Evolutionary conservation across 2,888 invertebrate species (phyloP).

Genomic region (Erannis defoliaria): DNA sequence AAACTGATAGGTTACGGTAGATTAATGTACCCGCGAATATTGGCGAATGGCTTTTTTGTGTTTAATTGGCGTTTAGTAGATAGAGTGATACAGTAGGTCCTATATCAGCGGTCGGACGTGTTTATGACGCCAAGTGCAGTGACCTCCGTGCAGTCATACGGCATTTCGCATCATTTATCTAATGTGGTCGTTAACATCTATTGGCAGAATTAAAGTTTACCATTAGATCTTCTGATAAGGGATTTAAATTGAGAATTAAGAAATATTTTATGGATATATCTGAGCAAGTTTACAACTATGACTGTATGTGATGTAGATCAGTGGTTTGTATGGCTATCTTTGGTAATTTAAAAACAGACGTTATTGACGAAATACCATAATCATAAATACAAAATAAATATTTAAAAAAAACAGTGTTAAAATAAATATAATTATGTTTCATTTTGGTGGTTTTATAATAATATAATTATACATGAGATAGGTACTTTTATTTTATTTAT

Average conservation of each 20-base stretch:
- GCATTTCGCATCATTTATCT: conserved; percentile 16
- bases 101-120: conserved; percentile 23
- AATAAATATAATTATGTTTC: too few relatives aligned
- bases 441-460: too few relatives aligned
- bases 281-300: too few relatives aligned
- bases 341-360: too few relatives aligned
- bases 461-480: too few relatives aligned
- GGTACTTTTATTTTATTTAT: too few relatives aligned
- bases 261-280: background rate
- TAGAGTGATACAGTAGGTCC: conserved; percentile 39
- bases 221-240: conserved; percentile 3
- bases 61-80: conserved; percentile 42
- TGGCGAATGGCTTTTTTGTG: conserved; percentile 40
- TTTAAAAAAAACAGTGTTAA: too few relatives aligned
- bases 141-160: conserved; percentile 43
- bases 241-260: conserved; percentile 1
- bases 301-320: too few relatives aligned
- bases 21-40: conserved; percentile 59
- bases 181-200: conserved; percentile 24
- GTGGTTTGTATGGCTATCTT: too few relatives aligned
- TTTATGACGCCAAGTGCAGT: conserved; percentile 42
- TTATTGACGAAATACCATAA: too few relatives aligned
- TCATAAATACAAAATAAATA: too few relatives aligned
- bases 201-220: conserved; percentile 6
- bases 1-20: conserved; percentile 72